A percentile compares a stretch with the other conserved stretches of the same genome.
phyloP scores from a whole-genome alignment of 1,140 invertebrate genomes.

The Megalonaias nervosa region DNA sequence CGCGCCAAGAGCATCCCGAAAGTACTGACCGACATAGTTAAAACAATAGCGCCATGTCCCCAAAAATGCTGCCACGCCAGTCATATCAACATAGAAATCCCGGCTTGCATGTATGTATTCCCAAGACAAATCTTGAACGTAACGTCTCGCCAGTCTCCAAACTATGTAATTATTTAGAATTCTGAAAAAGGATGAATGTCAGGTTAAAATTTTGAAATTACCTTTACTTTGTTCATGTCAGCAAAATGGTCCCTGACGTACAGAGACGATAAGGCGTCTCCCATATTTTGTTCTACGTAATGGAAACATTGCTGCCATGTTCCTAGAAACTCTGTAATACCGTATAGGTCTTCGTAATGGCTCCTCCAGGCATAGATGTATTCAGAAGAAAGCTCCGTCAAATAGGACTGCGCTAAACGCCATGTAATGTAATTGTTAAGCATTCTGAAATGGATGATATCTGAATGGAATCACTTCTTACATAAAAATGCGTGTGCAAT shows the following conservation, averaged over 20 bases:
- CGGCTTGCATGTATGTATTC: slow-evolving; percentile 74
- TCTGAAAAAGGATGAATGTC: slow-evolving; percentile 58
- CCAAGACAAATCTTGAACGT: slow-evolving; percentile 75
- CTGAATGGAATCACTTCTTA: too few species aligned
- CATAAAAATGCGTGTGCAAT: too few species aligned
- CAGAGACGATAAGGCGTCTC: slow-evolving; percentile 74
- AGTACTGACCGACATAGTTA: slow-evolving; percentile 71
- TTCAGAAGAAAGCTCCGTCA: slow-evolving; percentile 75
- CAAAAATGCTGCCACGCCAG: slow-evolving; percentile 71
- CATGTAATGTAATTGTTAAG: slow-evolving; percentile 79
- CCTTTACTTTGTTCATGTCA: slow-evolving; percentile 50
- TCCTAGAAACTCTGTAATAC: slow-evolving; percentile 71
- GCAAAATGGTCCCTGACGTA: slow-evolving; percentile 70
- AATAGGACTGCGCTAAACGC: slow-evolving; percentile 74
- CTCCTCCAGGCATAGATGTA: slow-evolving; percentile 74
- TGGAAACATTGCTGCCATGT: slow-evolving; percentile 77
- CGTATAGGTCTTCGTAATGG: slow-evolving; percentile 74
- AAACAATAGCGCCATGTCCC: slow-evolving; percentile 77
- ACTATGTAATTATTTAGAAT: slow-evolving; percentile 78
- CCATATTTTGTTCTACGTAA: slow-evolving; percentile 73
- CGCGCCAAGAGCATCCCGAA: slow-evolving; percentile 75
- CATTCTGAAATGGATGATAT: slow-evolving; percentile 64
- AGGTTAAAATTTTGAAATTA: slow-evolving; percentile 1
- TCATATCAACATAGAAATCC: slow-evolving; percentile 73
- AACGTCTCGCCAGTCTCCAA: slow-evolving; percentile 76